Base-by-base conservation (phyloP, 2,113 vertebrate species). In the Myxocyprinus asiaticus region DNA sequence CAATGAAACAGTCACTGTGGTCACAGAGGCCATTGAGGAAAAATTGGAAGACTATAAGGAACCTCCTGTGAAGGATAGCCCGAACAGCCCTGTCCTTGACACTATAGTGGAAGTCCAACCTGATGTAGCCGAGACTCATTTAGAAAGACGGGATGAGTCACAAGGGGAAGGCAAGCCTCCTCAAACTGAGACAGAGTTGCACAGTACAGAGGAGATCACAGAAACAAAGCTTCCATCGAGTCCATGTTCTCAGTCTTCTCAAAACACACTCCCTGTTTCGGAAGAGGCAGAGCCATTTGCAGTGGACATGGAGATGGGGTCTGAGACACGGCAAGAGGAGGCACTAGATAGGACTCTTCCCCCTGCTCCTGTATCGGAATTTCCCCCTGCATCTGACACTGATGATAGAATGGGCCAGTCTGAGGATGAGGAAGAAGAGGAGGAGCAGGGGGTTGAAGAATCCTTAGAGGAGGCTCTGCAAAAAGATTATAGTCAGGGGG, bases 371-470 rank as follows among this genome's bases (percentile, higher is more conserved):
- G 74, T 79, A 62, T 66, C 80, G 78, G 87, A 79, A 77, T 10
- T 22, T 83, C 81, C 79, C 70, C 89, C 85, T 82, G 69, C 81
- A 48, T 81, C 77, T 56, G 88, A 90, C 55, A 59, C 84, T 63
- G 89, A 91, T n/a, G 77, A 81, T 66, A 86, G 86, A 85, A 81
- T 86, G 14, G 85, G 85, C 81, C 91, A 89, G 50, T 94, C 90
- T 45, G 92, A 91, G 22, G 90, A 93, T 3, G 90, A 91, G 0
- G 89, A 92, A 11, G 92, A 94, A 17, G 94, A 93, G 10, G 92
- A 94, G 8, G 94, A 90, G 0, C 91, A 92, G 0, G 87, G 89
- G 15, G 89, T 87, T 71, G 67, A 91, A 69, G 89, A 90, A 85
- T 91, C 92, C 79, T 90, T 88, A 70, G 82, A 74, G 4, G 81